A percentile compares a stretch with the other conserved stretches of the same genome.
Conservation (phyloP, 2,797 vertebrate genomes). For the Silurus aristotelis region DNA sequence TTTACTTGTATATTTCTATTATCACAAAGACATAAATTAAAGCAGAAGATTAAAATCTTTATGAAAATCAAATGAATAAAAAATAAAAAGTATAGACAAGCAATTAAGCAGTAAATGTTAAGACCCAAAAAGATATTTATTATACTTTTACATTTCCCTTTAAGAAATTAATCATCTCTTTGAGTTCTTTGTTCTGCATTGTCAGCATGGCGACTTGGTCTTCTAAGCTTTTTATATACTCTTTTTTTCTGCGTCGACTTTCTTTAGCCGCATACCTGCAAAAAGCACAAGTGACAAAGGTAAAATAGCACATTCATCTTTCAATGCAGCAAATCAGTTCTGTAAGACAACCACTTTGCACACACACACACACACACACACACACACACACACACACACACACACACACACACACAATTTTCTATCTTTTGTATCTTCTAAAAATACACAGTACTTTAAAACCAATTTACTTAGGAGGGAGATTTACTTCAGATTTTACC, state of each 20-base stretch:
- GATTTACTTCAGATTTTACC: no score
- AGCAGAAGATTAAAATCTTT: neutral
- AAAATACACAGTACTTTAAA: no score
- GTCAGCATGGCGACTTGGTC: slow-evolving; percentile 72
- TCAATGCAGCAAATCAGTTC: slow-evolving; percentile 41
- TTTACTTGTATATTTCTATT: neutral
- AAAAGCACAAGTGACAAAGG: slow-evolving; percentile 78
- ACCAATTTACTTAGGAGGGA: no score
- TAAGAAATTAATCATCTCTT: slow-evolving; percentile 74
- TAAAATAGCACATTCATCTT: slow-evolving; percentile 69
- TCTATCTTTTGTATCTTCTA: no score
- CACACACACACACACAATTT: neutral
- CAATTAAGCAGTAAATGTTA: neutral
- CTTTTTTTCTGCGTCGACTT: slow-evolving; percentile 75
- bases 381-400: slow-evolving; percentile 41
- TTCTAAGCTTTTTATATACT: slow-evolving; percentile 77
- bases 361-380: slow-evolving; percentile 52
- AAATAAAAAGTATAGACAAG: neutral
- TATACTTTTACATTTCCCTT: slow-evolving; percentile 59
- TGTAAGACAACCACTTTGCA: slow-evolving; percentile 23
- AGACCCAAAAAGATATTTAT: neutral
- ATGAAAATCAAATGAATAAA: no score
- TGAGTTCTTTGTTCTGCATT: slow-evolving; percentile 77
- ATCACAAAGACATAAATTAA: slow-evolving; percentile 13
- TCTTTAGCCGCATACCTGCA: slow-evolving; percentile 79